Evolutionary conservation across 2,113 vertebrate species (phyloP).

Genomic region (Struthio camelus): DNA sequence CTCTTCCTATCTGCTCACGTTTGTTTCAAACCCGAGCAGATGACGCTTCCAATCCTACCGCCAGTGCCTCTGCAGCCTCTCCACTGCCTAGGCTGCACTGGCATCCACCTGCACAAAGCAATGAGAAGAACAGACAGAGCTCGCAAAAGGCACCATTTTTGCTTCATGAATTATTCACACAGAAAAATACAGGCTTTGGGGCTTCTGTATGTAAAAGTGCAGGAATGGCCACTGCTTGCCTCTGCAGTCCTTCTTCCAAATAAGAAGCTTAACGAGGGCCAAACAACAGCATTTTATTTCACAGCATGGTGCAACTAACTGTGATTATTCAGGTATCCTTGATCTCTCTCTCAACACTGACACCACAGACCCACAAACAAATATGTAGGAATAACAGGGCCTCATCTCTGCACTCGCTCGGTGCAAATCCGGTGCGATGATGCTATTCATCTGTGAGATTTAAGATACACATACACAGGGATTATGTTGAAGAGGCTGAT

Average conservation of each 20-base stretch:
- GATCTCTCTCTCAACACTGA: background rate
- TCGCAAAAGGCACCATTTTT: background rate
- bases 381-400: accelerated
- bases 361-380: background rate
- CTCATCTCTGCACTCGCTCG: accelerated
- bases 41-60: background rate
- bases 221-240: background rate
- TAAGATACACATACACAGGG: accelerated
- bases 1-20: background rate
- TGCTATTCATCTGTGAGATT: accelerated
- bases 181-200: accelerated
- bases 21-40: background rate
- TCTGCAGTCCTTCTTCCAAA: background rate
- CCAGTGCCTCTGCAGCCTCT: background rate
- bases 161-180: background rate
- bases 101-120: background rate
- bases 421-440: accelerated
- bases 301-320: accelerated
- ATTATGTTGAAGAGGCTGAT: background rate
- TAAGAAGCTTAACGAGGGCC: accelerated
- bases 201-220: accelerated
- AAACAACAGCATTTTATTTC: background rate
- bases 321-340: no score
- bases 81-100: accelerated
- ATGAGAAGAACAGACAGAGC: background rate